Conservation (phyloP, 2,888 invertebrate genomes). For the Prosapia bicincta region DNA sequence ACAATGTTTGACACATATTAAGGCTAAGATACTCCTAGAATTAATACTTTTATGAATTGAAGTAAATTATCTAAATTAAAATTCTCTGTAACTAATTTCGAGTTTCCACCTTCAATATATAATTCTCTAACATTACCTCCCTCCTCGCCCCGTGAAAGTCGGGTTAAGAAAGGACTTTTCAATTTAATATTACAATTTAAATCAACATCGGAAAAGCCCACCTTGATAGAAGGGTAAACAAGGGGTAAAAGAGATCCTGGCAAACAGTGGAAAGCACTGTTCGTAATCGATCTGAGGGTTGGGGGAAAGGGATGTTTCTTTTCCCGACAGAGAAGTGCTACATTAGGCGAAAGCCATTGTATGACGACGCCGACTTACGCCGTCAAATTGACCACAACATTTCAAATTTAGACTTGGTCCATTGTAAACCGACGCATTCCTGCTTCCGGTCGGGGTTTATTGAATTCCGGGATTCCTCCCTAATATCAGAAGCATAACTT, state of each 20-base stretch:
- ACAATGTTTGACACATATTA: too few species aligned
- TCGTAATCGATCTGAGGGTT: background rate
- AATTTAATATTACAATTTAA: background rate
- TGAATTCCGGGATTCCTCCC: background rate
- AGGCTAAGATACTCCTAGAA: too few species aligned
- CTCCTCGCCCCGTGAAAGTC: background rate
- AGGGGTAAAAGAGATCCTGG: background rate
- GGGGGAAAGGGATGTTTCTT: background rate
- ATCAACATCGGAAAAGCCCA: background rate
- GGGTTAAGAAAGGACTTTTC: background rate
- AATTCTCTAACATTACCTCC: too few species aligned
- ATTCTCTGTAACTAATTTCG: too few species aligned
- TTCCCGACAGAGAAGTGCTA: background rate
- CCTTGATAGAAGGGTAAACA: conserved; percentile 2
- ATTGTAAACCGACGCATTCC: background rate
- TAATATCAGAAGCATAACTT: background rate
- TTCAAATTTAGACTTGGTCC: background rate
- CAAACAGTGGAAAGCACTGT: background rate
- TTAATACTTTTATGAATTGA: too few species aligned
- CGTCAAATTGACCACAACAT: conserved; percentile 2
- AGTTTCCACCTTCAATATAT: too few species aligned
- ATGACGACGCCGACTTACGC: background rate
- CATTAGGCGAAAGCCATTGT: background rate
- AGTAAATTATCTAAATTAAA: too few species aligned
- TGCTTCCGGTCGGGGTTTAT: background rate